phyloP scores from a whole-genome alignment of 2,888 invertebrate species.

The Dynastes grantii region DNA sequence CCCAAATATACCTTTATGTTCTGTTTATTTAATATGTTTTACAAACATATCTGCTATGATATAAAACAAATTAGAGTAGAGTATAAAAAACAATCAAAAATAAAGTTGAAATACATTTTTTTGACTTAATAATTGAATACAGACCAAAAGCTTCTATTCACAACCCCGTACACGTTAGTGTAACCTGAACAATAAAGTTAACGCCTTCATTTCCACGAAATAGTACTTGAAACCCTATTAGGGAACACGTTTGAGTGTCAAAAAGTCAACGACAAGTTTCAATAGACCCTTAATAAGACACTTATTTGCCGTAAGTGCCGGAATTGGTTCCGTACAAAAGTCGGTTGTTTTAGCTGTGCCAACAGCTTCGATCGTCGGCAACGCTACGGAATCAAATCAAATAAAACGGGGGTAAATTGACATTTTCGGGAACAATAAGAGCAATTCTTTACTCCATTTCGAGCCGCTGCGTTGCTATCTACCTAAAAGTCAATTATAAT shows the following conservation, averaged over 20 bases:
- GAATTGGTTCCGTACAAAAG: conserved; percentile 11
- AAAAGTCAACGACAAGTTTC: conserved; percentile 8
- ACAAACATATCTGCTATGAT: too few species aligned
- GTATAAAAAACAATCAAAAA: too few species aligned
- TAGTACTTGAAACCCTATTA: neutral
- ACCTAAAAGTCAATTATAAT: neutral
- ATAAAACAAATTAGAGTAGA: too few species aligned
- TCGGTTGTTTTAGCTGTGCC: neutral
- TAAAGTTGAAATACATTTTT: too few species aligned
- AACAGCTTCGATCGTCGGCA: conserved; percentile 10
- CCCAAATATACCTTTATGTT: too few species aligned
- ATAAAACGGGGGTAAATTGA: conserved; percentile 10
- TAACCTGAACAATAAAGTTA: neutral
- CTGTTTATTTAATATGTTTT: too few species aligned
- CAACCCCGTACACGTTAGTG: neutral
- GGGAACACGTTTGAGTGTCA: neutral
- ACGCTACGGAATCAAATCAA: conserved; percentile 26
- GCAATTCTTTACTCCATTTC: conserved; percentile 1
- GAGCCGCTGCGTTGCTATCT: neutral
- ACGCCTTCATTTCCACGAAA: neutral
- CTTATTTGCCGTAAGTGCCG: conserved; percentile 22
- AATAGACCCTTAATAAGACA: conserved; percentile 7
- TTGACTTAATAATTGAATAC: too few species aligned
- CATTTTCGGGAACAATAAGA: conserved; percentile 23
- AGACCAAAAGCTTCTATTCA: too few species aligned